phyloP scores from a whole-genome alignment of 1,140 invertebrate genomes.

The Babylonia areolata region DNA sequence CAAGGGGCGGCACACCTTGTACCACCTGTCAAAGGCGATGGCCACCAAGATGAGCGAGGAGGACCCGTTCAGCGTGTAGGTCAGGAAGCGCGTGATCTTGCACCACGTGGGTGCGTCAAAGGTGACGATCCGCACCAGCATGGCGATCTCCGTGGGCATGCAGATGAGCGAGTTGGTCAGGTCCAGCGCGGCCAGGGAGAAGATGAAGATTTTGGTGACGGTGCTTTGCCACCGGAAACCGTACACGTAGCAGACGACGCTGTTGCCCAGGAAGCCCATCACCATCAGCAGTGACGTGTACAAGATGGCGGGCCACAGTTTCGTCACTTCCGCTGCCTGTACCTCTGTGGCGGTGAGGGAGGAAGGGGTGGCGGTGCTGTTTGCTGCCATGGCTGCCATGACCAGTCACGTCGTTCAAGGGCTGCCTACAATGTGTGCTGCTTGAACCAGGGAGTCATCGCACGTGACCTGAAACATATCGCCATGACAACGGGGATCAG shows the following conservation, averaged over 20 bases:
- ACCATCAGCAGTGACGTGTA: slow-evolving; percentile 54
- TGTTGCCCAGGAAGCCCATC: slow-evolving; percentile 61
- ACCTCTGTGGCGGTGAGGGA: not conserved
- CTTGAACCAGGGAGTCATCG: not conserved
- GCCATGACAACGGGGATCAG: not conserved
- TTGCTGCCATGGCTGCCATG: not conserved
- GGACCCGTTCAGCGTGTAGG: slow-evolving; percentile 57
- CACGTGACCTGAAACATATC: not conserved
- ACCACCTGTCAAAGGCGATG: slow-evolving; percentile 65
- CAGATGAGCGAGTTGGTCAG: slow-evolving; percentile 59
- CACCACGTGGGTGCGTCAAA: slow-evolving; percentile 60
- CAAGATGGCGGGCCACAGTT: slow-evolving; percentile 52
- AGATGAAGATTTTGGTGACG: slow-evolving; percentile 64
- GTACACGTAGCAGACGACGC: slow-evolving; percentile 61
- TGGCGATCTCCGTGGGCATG: slow-evolving; percentile 62
- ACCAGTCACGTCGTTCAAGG: no score
- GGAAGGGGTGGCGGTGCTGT: not conserved
- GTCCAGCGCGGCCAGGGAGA: slow-evolving; percentile 62
- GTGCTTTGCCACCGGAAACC: slow-evolving; percentile 55
- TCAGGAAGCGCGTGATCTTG: slow-evolving; percentile 60
- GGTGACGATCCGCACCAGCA: slow-evolving; percentile 54
- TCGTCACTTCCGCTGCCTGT: not conserved
- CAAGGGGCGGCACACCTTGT: slow-evolving; percentile 61
- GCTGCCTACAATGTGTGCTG: not conserved
- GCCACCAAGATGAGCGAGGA: slow-evolving; percentile 58